A percentile compares a stretch with the other conserved stretches of the same genome.
These are phyloP conservation scores for Characodon lateralis DNA, from an alignment of 2,797 vertebrate genomes.

Conservation along the genomic window DNA sequence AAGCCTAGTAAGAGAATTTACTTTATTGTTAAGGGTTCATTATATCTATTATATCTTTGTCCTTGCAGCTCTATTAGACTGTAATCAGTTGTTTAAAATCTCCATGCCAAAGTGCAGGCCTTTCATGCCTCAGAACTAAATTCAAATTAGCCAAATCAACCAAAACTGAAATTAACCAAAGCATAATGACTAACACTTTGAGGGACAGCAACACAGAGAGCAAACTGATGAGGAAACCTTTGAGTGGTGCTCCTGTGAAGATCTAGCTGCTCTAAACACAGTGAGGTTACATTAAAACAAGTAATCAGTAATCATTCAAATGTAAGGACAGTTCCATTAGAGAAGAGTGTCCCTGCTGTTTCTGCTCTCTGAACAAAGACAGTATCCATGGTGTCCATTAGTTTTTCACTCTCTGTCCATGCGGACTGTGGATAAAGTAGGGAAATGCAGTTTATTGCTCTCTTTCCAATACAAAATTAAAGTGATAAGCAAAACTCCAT, in stretches of 20 bases:
- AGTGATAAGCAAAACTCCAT: neutral
- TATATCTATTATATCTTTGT: no score
- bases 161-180: neutral
- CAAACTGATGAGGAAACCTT: slow-evolving; percentile 24
- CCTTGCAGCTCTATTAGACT: neutral
- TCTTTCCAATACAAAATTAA: slow-evolving; percentile 9
- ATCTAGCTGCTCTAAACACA: slow-evolving; percentile 37
- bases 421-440: neutral
- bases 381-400: slow-evolving; percentile 60
- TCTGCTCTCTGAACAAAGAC: slow-evolving; percentile 52
- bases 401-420: slow-evolving; percentile 27
- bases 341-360: slow-evolving; percentile 28
- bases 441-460: slow-evolving; percentile 3
- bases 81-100: neutral
- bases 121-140: neutral
- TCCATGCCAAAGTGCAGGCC: neutral
- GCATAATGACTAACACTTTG: slow-evolving; percentile 1
- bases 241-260: slow-evolving; percentile 31
- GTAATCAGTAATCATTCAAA: slow-evolving; percentile 64
- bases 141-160: slow-evolving; percentile 20
- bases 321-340: slow-evolving; percentile 58
- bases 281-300: slow-evolving; percentile 57
- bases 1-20: neutral
- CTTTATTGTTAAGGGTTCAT: no score
- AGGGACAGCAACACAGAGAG: slow-evolving; percentile 12